Evolutionary conservation across 2,888 invertebrate genomes (phyloP), one percentile per base, ranked within the genome.

Genomic region (Andrena bicolor): DNA sequence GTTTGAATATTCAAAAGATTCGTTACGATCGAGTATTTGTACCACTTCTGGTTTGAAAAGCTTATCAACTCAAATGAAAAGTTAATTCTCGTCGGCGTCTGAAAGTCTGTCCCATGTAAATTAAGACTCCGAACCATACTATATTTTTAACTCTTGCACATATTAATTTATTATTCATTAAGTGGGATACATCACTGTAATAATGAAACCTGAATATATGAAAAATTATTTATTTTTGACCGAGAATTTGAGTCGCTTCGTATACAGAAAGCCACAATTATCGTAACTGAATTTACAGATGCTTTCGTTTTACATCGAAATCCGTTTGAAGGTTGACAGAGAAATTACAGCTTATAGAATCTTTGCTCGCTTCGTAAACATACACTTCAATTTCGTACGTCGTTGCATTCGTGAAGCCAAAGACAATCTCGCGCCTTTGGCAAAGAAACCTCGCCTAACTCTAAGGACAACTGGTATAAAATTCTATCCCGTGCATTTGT

Each of bases 201-300:
- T 49, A 68, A 75, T 48, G 23, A 48, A 20, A 49, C 5, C 16
- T n/a, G 26, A n/a, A 7, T 76, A 56, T 90, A 90, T 89, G 90
- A 91, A 90, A 91, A 90, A 90, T 90, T 89, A 89, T 90, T 90
- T 90, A 91, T 90, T 90, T 77, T 87, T 77, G 64, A 86, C 84
- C 65, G 82, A 84, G 80, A 71, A 80, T 82, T 84, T 72, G 10
- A 78, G 28, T 83, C 61, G 60, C 30, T 60, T 81, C 76, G 73
- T 75, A 76, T 86, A 88, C 78, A 86, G 74, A 76, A 72, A 86
- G 72, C 84, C 74, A 80, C 73, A 71, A 74, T 84, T 71, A 80
- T 75, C 41, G 64, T 76, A 85, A 86, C 53, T 75, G 68, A 86
- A 86, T 78, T 56, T 85, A 85, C 78, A 86, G 16, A 70, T 70